Base-by-base conservation (phyloP, 1,140 invertebrate genomes). In the Saccostrea glomerata region DNA sequence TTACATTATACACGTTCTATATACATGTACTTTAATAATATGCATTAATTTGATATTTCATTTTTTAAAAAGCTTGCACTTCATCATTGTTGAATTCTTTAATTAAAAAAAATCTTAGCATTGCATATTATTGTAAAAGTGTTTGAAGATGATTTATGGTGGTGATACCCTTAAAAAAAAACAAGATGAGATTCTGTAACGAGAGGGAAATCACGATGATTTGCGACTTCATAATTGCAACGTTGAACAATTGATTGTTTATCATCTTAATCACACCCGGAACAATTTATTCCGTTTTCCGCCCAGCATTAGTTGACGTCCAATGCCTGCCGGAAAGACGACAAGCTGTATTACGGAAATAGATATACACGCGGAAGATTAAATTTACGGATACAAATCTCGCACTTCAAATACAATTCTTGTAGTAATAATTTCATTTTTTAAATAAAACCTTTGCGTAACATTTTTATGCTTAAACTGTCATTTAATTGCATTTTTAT, bases 311-410 rank as follows among this genome's bases (percentile, higher is more conserved):
- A 47, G 82, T 55, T 55, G 40, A 84, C 82, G 23, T 84, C 54
- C 17, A 84, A 54, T 84, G 82, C 54, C 82, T 54, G 40, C 82
- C 82, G 82, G 82, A 84, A 84, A 84, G 40, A 84, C 82, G 47
- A n/a, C 54, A 30, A 55, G 82, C n/a, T 84, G 82, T 54, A 55
- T 56, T 84, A 84, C 54, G 82, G 82, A 84, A 84, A 84, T 84
- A 84, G 82, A 84, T 84, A 55, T 84, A 20, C 54, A 84, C 82
- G 40, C 40, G 54, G 54, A 84, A 55, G 82, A 54, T 54, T 17
- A 17, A 25, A 77, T 77, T 77, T 30, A 84, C 54, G 40, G 47
- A 84, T 55, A 56, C 17, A 55, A 54, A 84, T 54, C 20, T 36
- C 82, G 40, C 82, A 84, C 82, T 55, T 30, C 40, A 56, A 84